phyloP scores from a whole-genome alignment of 2,888 invertebrate genomes.

The Ophion ellenae region DNA sequence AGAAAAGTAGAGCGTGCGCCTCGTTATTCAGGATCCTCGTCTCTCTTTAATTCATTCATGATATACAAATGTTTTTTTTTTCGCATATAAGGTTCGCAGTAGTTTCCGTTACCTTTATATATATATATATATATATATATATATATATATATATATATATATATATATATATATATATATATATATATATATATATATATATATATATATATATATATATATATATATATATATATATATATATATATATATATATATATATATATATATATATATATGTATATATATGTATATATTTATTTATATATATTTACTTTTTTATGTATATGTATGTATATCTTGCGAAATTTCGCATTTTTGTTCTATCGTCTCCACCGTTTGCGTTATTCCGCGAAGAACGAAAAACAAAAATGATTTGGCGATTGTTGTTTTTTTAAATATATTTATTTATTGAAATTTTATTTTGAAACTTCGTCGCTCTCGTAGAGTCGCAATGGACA shows the following conservation, averaged over 20 bases:
- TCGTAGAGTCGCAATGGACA: slow-evolving; percentile 42
- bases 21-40: slow-evolving; percentile 77
- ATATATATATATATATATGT: slow-evolving; percentile 71
- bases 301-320: slow-evolving; percentile 33
- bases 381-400: slow-evolving; percentile 20
- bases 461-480: slow-evolving; percentile 14
- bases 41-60: slow-evolving; percentile 81
- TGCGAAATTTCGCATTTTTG: slow-evolving; percentile 72
- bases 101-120: slow-evolving; percentile 79
- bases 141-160: slow-evolving; percentile 75
- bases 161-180: slow-evolving; percentile 77
- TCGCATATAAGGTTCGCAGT: slow-evolving; percentile 81
- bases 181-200: slow-evolving; percentile 77
- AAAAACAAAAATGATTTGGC: slow-evolving; percentile 19
- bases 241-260: slow-evolving; percentile 78
- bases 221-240: slow-evolving; percentile 76
- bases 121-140: slow-evolving; percentile 74
- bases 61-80: slow-evolving; percentile 81
- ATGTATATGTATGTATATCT: slow-evolving; percentile 78
- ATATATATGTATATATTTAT: slow-evolving; percentile 25
- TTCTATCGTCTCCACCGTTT: slow-evolving; percentile 61
- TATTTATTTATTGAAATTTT: slow-evolving; percentile 24
- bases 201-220: slow-evolving; percentile 74
- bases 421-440: slow-evolving; percentile 22
- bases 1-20: slow-evolving; percentile 63